phyloP scores from a whole-genome alignment of 2,113 vertebrate species.

The Meles meles region DNA sequence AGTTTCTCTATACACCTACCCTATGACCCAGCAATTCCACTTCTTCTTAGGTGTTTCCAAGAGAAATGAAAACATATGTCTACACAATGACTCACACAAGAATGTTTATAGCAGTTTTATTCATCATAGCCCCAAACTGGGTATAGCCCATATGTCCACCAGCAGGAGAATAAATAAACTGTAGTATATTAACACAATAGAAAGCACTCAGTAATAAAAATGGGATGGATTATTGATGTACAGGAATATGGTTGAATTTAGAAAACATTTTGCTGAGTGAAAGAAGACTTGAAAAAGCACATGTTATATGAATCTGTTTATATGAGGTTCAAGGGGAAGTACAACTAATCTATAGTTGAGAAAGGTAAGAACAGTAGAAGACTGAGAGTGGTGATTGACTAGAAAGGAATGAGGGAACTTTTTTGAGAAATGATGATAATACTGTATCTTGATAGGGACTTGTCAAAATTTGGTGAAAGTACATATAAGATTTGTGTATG shows the following conservation, averaged over 20 bases:
- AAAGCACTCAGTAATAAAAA: neutral
- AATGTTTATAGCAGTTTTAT: neutral
- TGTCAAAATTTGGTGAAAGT: neutral
- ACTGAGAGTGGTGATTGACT: neutral
- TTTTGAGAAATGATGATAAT: neutral
- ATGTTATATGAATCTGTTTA: neutral
- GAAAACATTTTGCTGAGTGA: neutral
- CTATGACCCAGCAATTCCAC: neutral
- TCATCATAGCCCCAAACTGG: neutral
- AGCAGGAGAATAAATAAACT: neutral
- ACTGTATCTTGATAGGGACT: neutral
- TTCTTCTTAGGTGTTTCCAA: neutral
- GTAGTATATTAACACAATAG: neutral
- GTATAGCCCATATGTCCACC: neutral
- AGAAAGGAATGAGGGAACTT: neutral
- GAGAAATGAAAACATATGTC: slow-evolving; percentile 13
- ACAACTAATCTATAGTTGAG: neutral
- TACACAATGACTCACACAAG: neutral
- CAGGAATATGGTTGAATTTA: neutral
- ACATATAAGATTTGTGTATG: neutral
- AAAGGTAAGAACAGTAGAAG: neutral
- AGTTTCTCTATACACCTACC: neutral
- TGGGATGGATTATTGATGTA: neutral
- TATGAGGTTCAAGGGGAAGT: neutral
- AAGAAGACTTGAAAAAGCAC: neutral